phyloP scores from a whole-genome alignment of 1,140 invertebrate species.

The Hirudo medicinalis region DNA sequence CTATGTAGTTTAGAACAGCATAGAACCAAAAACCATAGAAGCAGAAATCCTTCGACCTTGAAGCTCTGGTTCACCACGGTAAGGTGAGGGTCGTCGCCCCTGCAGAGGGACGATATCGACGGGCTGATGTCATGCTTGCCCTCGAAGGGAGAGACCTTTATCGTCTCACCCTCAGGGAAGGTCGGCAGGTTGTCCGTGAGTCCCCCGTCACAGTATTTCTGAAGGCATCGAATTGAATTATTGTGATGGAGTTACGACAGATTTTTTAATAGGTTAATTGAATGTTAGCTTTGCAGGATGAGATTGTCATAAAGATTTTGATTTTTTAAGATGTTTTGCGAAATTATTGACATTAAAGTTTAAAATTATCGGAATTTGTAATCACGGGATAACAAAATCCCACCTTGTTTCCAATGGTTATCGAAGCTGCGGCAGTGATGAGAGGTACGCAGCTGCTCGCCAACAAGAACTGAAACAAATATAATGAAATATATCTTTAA shows the following conservation, averaged over 20 bases:
- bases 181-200: conserved; percentile 39
- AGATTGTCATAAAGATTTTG: background rate
- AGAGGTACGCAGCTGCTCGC: conserved; percentile 42
- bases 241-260: background rate
- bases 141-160: conserved; percentile 40
- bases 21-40: background rate
- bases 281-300: background rate
- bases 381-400: background rate
- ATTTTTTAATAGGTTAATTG: background rate
- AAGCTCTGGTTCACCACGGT: conserved; percentile 30
- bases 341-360: no score
- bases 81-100: conserved; percentile 24
- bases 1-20: no score
- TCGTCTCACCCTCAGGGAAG: conserved; percentile 37
- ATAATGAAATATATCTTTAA: background rate
- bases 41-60: background rate
- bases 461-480: conserved; percentile 32
- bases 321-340: no score
- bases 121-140: conserved; percentile 24
- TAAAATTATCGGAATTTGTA: no score
- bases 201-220: conserved; percentile 42
- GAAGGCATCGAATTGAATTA: conserved; percentile 22
- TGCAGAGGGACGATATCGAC: conserved; percentile 24
- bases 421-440: conserved; percentile 34
- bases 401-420: conserved; percentile 35